These are phyloP conservation scores for Falcaria lacertinaria DNA, from an alignment of 2,888 invertebrate genomes.

Conservation along the genomic window DNA sequence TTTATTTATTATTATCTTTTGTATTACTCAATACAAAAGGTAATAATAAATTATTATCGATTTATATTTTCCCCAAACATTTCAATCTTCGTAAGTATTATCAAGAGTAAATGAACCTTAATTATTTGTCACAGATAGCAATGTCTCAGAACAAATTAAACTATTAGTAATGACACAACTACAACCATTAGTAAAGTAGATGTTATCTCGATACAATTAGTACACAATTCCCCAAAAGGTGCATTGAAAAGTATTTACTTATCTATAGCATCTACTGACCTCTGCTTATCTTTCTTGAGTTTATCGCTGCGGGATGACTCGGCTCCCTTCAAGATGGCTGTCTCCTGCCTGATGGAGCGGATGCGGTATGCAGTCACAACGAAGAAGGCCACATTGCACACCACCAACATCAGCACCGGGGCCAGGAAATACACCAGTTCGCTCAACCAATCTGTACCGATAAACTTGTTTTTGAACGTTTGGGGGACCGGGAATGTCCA, in stretches of 20 bases:
- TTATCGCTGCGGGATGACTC: conserved; percentile 83
- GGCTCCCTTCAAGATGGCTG: conserved; percentile 81
- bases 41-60: too few species aligned
- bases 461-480: too few species aligned
- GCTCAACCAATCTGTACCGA: conserved; percentile 77
- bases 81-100: too few species aligned
- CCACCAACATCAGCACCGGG: conserved; percentile 82
- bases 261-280: conserved; percentile 47
- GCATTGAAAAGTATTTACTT: background rate
- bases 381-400: conserved; percentile 83
- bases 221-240: background rate
- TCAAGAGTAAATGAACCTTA: too few species aligned
- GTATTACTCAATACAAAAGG: too few species aligned
- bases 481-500: too few species aligned
- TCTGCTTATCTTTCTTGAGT: conserved; percentile 79
- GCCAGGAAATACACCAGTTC: conserved; percentile 84
- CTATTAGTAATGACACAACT: background rate
- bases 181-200: too few species aligned
- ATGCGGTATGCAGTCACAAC: conserved; percentile 84
- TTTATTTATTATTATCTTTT: too few species aligned
- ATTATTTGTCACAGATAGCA: too few species aligned
- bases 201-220: background rate
- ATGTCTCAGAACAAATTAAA: background rate
- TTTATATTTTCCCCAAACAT: too few species aligned
- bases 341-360: conserved; percentile 82